Evolutionary conservation across 1,140 invertebrate genomes (phyloP).

Genomic region (Homalodisca vitripennis): DNA sequence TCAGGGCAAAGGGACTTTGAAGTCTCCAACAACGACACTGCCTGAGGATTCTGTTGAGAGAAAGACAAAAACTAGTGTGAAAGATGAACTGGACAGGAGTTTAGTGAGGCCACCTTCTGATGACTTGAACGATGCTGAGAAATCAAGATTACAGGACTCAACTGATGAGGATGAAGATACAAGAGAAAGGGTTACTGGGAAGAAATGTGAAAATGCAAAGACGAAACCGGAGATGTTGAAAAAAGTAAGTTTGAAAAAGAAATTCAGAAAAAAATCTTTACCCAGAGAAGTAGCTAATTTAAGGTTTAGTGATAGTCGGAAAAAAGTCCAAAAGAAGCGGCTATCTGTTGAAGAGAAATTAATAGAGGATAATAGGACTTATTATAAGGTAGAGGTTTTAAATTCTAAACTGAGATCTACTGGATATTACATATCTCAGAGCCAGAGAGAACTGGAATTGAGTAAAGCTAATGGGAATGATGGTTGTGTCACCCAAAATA

Average conservation of each 20-base stretch:
- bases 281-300: conserved; percentile 10
- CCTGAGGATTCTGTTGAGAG: background rate
- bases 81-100: background rate
- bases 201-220: background rate
- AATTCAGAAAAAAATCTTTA: background rate
- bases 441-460: conserved; percentile 39
- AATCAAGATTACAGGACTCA: background rate
- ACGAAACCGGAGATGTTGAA: background rate
- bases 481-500: conserved; percentile 38
- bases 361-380: conserved; percentile 61
- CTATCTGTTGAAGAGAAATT: conserved; percentile 57
- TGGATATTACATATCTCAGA: conserved; percentile 47
- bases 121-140: background rate
- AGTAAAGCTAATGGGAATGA: conserved; percentile 26
- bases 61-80: background rate
- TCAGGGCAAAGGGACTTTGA: background rate
- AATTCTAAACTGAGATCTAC: conserved; percentile 66
- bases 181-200: background rate
- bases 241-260: background rate
- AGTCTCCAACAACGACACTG: background rate
- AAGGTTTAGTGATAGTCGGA: background rate
- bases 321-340: conserved; percentile 46
- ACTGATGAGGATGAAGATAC: background rate
- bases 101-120: background rate
- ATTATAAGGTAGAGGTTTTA: conserved; percentile 72